Base-by-base conservation (phyloP, 2,888 invertebrate species). In the Ischnus inquisitorius region DNA sequence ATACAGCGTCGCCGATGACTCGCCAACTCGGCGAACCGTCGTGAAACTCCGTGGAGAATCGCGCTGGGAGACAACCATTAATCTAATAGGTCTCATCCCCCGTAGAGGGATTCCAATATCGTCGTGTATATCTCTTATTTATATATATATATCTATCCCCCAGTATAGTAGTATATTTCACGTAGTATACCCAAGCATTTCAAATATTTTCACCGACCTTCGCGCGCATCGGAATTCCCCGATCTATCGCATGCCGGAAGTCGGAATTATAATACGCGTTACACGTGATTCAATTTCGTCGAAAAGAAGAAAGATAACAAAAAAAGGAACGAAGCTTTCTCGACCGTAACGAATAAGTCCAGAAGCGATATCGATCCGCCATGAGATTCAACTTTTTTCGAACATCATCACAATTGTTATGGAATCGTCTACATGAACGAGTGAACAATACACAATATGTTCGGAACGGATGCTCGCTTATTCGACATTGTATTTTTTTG, bases 21-120 rank as follows among this genome's bases (percentile, higher is more conserved):
- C 25, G 14, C 69, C 48, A n/a, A 68, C n/a, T 22, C 25, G 19
- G 51, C 19, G 39, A 16, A 46, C 8, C 60, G n/a, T 60, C 68
- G 43, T 67, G 48, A n/a, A 68, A 79, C 65, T 74, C 41, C 39
- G 57, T 71, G 39, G 28, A 54, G 46, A 62, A 80, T 82, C 85
- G 85, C 87, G 87, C 85, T 75, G 85, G 87, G n/a, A 41, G 87
- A 81, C 84, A 83, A 69, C 87, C 88, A 92, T 92, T 92, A 91
- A 91, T 91, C 92, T 90, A 90, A 91, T 91, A 89, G 88, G 87
- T 79, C 76, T 48, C 25, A 71, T 65, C 65, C 75, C 68, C 84
- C 76, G 82, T 67, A 79, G 82, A 78, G 86, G 88, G 85, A 89
- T 90, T 92, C 92, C 92, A 90, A 92, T 92, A 91, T 89, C 89